These are phyloP conservation scores for Drosophila multiciliata DNA, from an alignment of 2,888 invertebrate genomes.

Conservation along the genomic window DNA sequence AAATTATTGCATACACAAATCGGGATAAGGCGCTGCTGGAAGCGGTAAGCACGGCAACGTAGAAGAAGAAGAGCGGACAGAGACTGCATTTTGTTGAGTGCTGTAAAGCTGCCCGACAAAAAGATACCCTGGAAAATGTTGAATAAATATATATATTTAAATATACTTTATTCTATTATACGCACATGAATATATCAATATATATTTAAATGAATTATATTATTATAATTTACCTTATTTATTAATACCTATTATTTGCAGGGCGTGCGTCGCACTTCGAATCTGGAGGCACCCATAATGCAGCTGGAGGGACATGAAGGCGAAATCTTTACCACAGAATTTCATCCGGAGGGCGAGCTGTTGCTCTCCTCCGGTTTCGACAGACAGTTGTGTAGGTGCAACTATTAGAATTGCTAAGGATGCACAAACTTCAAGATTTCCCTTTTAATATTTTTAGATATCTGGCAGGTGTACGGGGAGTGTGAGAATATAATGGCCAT, in stretches of 20 bases:
- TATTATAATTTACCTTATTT: not conserved
- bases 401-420: not conserved
- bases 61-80: constrained; percentile 28
- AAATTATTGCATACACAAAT: constrained; percentile 89
- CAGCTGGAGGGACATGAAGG: constrained; percentile 98
- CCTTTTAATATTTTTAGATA: constrained; percentile 86
- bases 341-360: constrained; percentile 98
- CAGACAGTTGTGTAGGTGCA: constrained; percentile 93
- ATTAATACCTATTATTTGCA: constrained; percentile 68
- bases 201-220: not conserved
- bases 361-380: constrained; percentile 98
- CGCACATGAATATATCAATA: not conserved
- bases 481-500: constrained; percentile 98
- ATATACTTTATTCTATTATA: no score
- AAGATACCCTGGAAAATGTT: not conserved
- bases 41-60: constrained; percentile 86
- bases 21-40: constrained; percentile 92
- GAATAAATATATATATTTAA: not conserved
- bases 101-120: not conserved
- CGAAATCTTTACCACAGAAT: constrained; percentile 96
- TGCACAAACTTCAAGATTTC: not conserved
- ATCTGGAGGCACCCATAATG: constrained; percentile 97
- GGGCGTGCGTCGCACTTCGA: constrained; percentile 93
- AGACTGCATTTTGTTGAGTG: constrained; percentile 11
- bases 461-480: constrained; percentile 99